Conservation (phyloP, 2,797 vertebrate genomes). For the Spheniscus humboldti region DNA sequence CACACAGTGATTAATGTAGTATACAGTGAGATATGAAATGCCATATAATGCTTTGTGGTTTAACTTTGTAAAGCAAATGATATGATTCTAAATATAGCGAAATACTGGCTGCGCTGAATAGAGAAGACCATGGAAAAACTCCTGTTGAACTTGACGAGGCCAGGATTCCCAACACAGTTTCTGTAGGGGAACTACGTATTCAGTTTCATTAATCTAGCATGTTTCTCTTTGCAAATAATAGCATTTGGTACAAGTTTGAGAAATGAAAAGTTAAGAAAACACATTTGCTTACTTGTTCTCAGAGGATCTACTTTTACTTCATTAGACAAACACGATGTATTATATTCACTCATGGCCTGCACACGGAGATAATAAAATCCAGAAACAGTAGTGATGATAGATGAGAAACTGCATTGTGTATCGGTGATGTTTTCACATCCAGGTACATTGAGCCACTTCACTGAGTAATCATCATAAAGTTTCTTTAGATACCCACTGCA, state of each 20-base stretch:
- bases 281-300: slow-evolving; percentile 37
- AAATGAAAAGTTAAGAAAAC: neutral
- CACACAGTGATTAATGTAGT: neutral
- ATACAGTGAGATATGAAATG: neutral
- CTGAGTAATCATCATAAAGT: neutral
- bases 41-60: neutral
- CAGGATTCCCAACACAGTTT: neutral
- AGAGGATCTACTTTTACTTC: slow-evolving; percentile 44
- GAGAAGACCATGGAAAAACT: neutral
- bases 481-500: slow-evolving; percentile 33
- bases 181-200: neutral
- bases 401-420: slow-evolving; percentile 48
- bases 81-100: neutral
- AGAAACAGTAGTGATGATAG: fast-evolving
- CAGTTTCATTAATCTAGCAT: neutral
- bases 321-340: slow-evolving; percentile 51
- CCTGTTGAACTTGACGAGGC: neutral
- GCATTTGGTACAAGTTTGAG: neutral
- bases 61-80: neutral
- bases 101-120: neutral
- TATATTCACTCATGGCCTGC: slow-evolving; percentile 17
- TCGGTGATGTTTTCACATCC: slow-evolving; percentile 33
- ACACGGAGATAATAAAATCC: slow-evolving; percentile 47
- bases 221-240: neutral
- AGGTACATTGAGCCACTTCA: slow-evolving; percentile 35